These are phyloP conservation scores for Lutraria rhynchaena DNA, from an alignment of 1,140 invertebrate genomes.

Conservation along the genomic window DNA sequence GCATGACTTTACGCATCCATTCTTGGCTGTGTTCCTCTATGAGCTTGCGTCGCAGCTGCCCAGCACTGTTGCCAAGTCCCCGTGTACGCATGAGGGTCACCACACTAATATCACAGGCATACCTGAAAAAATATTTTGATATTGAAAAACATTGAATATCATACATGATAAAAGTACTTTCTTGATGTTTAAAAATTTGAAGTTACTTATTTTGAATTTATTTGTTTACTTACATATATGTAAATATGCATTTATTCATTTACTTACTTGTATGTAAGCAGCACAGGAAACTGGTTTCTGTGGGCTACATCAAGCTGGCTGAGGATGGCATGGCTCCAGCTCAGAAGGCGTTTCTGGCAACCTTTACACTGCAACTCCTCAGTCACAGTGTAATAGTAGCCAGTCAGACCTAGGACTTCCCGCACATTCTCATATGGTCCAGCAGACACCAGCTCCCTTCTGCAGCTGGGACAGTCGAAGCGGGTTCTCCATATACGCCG, in stretches of 20 bases:
- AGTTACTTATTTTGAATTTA: too few species aligned
- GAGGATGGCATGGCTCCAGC: slow-evolving; percentile 8
- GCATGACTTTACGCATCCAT: not conserved
- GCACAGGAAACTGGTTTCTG: not conserved
- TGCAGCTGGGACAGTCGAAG: not conserved
- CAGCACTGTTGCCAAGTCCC: slow-evolving; percentile 47
- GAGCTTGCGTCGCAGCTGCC: not conserved
- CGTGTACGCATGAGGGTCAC: too few species aligned
- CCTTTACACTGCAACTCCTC: slow-evolving; percentile 20
- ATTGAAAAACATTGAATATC: too few species aligned
- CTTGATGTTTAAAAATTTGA: too few species aligned
- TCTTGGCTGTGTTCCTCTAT: slow-evolving; percentile 27
- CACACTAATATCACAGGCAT: too few species aligned
- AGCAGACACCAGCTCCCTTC: slow-evolving; percentile 11
- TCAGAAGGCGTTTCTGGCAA: slow-evolving; percentile 1
- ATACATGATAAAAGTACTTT: too few species aligned
- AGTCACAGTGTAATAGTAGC: slow-evolving; percentile 3
- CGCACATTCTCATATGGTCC: not conserved
- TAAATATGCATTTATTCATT: not conserved
- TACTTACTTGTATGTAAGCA: slow-evolving; percentile 27
- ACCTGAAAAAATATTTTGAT: too few species aligned
- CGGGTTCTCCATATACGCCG: not conserved
- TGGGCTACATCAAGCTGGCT: not conserved
- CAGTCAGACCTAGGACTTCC: slow-evolving; percentile 5
- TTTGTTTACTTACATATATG: too few species aligned